phyloP scores from a whole-genome alignment of 1,140 invertebrate genomes.

The Oscheius sp. region DNA sequence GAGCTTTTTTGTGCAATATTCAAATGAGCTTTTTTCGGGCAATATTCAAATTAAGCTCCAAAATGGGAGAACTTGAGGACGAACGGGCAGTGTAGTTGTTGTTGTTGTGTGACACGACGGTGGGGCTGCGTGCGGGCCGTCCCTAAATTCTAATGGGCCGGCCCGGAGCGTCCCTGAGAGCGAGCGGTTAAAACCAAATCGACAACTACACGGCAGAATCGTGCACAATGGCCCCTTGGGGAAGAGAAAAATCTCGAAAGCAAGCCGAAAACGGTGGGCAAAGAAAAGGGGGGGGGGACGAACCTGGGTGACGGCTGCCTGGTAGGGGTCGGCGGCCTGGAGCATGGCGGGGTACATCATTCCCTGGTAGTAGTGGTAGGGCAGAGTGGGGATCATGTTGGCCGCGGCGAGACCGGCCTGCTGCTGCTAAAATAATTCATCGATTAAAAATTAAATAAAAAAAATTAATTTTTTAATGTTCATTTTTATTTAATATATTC shows the following conservation, averaged over 20 bases:
- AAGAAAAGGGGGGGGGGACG: background rate
- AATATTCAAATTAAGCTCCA: too few relatives aligned
- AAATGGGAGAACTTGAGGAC: too few relatives aligned
- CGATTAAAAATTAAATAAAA: too few relatives aligned
- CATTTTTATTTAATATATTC: too few relatives aligned
- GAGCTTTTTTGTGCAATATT: too few relatives aligned
- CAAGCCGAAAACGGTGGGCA: background rate
- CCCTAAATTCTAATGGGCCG: too few relatives aligned
- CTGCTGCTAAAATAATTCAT: constrained; percentile 27
- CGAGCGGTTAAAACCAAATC: constrained; percentile 9
- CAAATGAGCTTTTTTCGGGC: too few relatives aligned
- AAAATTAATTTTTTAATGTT: too few relatives aligned
- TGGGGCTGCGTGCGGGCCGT: too few relatives aligned
- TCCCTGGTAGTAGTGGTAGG: constrained; percentile 28
- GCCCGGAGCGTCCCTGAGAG: too few relatives aligned
- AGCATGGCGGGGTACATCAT: constrained; percentile 28
- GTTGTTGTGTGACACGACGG: too few relatives aligned
- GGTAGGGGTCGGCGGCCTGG: constrained; percentile 19
- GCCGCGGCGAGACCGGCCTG: constrained; percentile 11
- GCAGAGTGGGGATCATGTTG: constrained; percentile 20
- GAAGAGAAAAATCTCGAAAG: background rate
- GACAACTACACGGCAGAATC: constrained; percentile 1
- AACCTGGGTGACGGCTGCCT: constrained; percentile 24
- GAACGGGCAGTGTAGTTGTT: too few relatives aligned
- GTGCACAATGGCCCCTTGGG: background rate